These are phyloP conservation scores for Sitta europaea DNA, from an alignment of 2,113 vertebrate species.

Conservation along the genomic window DNA sequence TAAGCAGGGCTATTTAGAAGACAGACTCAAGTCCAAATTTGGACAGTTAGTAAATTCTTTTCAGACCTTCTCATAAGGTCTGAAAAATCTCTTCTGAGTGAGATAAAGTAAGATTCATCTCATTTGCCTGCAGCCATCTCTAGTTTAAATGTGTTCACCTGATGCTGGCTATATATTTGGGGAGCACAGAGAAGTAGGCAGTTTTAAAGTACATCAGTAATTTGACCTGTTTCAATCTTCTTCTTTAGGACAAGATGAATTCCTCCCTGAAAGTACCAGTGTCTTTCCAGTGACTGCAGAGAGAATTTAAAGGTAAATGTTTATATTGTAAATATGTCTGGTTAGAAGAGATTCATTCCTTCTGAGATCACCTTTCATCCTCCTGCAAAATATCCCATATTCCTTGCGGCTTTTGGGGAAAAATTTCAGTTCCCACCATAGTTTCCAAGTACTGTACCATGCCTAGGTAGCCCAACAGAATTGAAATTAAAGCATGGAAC, in stretches of 20 bases:
- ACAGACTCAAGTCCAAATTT: not conserved
- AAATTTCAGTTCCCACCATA: not conserved
- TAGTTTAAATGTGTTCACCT: not conserved
- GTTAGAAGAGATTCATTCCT: not conserved
- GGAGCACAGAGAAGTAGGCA: accelerated
- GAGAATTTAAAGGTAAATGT: not conserved
- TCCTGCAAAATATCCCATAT: not conserved
- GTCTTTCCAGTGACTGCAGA: not conserved
- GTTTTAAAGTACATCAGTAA: not conserved
- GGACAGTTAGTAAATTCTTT: not conserved
- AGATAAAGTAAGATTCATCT: not conserved
- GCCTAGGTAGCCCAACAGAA: not conserved
- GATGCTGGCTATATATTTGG: not conserved
- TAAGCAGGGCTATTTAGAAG: not conserved
- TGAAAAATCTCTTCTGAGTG: no score
- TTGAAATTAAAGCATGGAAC: not conserved
- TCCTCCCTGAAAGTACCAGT: not conserved
- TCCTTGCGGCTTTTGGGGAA: not conserved
- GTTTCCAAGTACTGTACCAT: not conserved
- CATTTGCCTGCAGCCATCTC: not conserved
- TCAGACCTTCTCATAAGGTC: not conserved
- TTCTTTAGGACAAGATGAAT: not conserved
- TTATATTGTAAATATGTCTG: not conserved
- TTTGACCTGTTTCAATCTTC: not conserved
- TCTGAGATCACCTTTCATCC: not conserved